Percentiles rank a stretch among this genome's conserved stretches.
Conservation (phyloP, 1,140 invertebrate species). For the Calephelis virginiensis region DNA sequence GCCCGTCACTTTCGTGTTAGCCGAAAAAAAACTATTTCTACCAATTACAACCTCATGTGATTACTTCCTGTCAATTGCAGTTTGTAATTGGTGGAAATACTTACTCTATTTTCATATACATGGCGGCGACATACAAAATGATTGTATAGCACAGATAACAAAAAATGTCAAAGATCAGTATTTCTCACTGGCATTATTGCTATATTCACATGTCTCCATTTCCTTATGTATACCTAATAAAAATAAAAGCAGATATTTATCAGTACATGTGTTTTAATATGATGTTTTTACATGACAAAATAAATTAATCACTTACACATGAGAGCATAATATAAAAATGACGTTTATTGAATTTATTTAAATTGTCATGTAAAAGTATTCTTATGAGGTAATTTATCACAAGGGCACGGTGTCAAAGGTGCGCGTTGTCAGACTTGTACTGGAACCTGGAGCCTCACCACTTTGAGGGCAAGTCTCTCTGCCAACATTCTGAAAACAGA, state of each 20-base stretch:
- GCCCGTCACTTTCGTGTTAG: neutral
- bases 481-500: slow-evolving; percentile 61
- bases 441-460: slow-evolving; percentile 76
- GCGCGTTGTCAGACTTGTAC: slow-evolving; percentile 64
- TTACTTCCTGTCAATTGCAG: neutral
- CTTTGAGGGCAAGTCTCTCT: slow-evolving; percentile 73
- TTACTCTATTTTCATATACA: neutral
- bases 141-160: slow-evolving; percentile 23
- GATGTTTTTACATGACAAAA: slow-evolving; percentile 58
- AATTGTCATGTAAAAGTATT: slow-evolving; percentile 65
- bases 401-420: slow-evolving; percentile 63
- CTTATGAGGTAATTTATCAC: slow-evolving; percentile 62
- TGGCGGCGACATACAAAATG: neutral
- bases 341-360: slow-evolving; percentile 31
- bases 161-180: slow-evolving; percentile 42
- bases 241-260: slow-evolving; percentile 50
- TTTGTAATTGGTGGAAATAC: too few relatives aligned
- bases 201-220: slow-evolving; percentile 40
- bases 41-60: neutral
- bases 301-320: slow-evolving; percentile 33
- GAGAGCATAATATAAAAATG: slow-evolving; percentile 18
- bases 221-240: slow-evolving; percentile 40
- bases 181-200: slow-evolving; percentile 40
- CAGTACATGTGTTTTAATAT: slow-evolving; percentile 50
- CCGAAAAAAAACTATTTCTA: slow-evolving; percentile 3